Percentiles rank a stretch among this genome's conserved stretches.
Evolutionary conservation across 2,113 vertebrate species (phyloP).

Genomic region (Platycercus adscitus): DNA sequence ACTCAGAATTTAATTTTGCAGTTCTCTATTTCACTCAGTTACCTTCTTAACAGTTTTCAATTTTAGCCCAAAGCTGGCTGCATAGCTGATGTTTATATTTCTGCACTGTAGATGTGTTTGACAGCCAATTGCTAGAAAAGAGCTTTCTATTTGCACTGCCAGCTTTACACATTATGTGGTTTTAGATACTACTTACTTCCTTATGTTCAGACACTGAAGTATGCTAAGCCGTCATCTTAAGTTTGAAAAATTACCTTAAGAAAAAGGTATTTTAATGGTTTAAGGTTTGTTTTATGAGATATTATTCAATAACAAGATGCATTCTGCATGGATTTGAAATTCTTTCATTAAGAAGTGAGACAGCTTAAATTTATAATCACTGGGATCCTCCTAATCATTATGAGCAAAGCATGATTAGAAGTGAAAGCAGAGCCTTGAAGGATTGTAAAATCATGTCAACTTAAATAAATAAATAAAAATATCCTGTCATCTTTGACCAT

Average conservation of each 20-base stretch:
- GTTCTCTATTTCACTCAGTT: background rate
- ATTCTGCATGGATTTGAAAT: background rate
- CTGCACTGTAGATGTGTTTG: conserved; percentile 48
- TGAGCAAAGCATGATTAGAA: background rate
- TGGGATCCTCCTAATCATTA: background rate
- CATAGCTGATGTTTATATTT: conserved; percentile 53
- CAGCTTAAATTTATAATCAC: background rate
- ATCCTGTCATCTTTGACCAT: background rate
- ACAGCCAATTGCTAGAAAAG: conserved; percentile 49
- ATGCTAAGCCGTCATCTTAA: conserved; percentile 3
- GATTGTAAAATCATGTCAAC: background rate
- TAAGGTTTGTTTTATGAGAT: background rate
- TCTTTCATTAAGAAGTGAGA: background rate
- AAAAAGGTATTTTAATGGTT: background rate
- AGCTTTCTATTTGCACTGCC: conserved; percentile 53
- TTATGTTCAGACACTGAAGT: conserved; percentile 20
- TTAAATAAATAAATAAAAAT: conserved; percentile 39
- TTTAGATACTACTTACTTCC: conserved; percentile 32
- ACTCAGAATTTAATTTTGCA: background rate
- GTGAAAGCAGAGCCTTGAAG: background rate
- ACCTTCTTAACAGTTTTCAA: conserved; percentile 14
- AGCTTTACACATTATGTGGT: conserved; percentile 31
- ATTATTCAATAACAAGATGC: background rate
- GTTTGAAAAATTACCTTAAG: conserved; percentile 10
- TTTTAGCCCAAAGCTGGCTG: conserved; percentile 44